phyloP scores from a whole-genome alignment of 2,113 vertebrate species.

The Oncorhynchus tshawytscha region DNA sequence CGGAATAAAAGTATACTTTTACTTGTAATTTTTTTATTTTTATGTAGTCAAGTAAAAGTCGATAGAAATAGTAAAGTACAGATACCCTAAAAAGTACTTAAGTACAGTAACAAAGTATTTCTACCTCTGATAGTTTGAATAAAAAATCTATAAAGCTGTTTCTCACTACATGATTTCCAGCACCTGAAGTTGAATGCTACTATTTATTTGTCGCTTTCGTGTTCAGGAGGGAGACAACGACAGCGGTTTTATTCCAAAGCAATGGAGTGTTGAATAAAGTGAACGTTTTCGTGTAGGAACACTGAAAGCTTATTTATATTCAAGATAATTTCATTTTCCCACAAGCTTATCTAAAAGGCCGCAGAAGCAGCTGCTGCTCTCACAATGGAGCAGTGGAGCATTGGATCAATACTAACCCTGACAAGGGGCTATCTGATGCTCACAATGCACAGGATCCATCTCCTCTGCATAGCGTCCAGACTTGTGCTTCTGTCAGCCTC shows the following conservation, averaged over 20 bases:
- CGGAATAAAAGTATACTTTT: too few relatives aligned
- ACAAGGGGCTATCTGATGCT: constrained; percentile 75
- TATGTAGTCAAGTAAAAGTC: too few relatives aligned
- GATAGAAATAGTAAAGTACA: too few relatives aligned
- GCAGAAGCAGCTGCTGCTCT: constrained; percentile 71
- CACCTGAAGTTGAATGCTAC: constrained; percentile 21
- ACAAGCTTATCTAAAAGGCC: constrained; percentile 73
- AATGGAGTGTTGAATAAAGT: constrained; percentile 69
- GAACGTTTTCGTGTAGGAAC: constrained; percentile 52
- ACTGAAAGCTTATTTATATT: constrained; percentile 44
- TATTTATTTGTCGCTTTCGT: constrained; percentile 55
- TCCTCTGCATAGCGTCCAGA: constrained; percentile 74
- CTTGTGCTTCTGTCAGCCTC: constrained; percentile 67
- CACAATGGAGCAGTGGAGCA: constrained; percentile 60
- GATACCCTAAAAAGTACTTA: too few relatives aligned
- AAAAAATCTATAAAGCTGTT: constrained; percentile 12
- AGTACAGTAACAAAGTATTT: too few relatives aligned
- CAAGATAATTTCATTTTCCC: constrained; percentile 64
- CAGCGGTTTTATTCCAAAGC: constrained; percentile 57
- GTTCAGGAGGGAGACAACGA: constrained; percentile 43
- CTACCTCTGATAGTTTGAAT: neutral
- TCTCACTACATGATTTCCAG: constrained; percentile 48
- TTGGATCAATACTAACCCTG: constrained; percentile 79
- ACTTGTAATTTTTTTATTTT: too few relatives aligned
- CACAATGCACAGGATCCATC: constrained; percentile 66